Percentiles rank a stretch among this genome's conserved stretches.
phyloP scores from a whole-genome alignment of 1,140 invertebrate species.

The Drosophila lacertosa region DNA sequence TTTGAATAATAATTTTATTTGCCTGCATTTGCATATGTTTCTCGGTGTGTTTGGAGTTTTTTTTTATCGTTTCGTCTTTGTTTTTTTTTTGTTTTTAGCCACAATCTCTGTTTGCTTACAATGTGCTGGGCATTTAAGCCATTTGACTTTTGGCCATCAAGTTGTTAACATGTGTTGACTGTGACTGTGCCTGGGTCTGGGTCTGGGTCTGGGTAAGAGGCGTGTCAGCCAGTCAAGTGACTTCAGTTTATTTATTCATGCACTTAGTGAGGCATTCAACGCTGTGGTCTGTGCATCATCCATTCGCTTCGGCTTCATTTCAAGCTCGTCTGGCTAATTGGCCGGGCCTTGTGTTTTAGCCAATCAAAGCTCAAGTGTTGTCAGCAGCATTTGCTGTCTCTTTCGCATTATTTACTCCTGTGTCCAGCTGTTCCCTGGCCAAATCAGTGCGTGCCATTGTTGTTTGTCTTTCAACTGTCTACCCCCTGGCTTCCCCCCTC shows the following conservation, averaged over 20 bases:
- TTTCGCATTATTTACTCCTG: conserved; percentile 37
- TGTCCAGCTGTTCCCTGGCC: conserved; percentile 25
- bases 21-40: conserved; percentile 75
- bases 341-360: conserved; percentile 50
- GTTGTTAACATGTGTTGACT: conserved; percentile 79
- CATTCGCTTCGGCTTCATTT: conserved; percentile 44
- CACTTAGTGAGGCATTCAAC: conserved; percentile 80
- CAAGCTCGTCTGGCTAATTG: conserved; percentile 56
- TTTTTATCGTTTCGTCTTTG: conserved; percentile 3
- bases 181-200: conserved; percentile 6
- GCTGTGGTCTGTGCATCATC: conserved; percentile 40
- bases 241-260: conserved; percentile 79
- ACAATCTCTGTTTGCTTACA: conserved; percentile 62
- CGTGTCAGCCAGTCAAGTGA: conserved; percentile 55
- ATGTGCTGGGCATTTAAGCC: conserved; percentile 74
- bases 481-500: neutral
- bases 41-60: conserved; percentile 17
- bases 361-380: conserved; percentile 76
- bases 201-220: conserved; percentile 9
- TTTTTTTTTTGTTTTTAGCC: conserved; percentile 3
- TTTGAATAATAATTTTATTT: conserved; percentile 83
- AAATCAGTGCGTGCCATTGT: conserved; percentile 79
- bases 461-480: conserved; percentile 63
- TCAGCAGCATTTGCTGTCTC: conserved; percentile 50
- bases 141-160: conserved; percentile 80